Conservation (phyloP, 1,140 invertebrate species). For the Piezodorus guildinii region DNA sequence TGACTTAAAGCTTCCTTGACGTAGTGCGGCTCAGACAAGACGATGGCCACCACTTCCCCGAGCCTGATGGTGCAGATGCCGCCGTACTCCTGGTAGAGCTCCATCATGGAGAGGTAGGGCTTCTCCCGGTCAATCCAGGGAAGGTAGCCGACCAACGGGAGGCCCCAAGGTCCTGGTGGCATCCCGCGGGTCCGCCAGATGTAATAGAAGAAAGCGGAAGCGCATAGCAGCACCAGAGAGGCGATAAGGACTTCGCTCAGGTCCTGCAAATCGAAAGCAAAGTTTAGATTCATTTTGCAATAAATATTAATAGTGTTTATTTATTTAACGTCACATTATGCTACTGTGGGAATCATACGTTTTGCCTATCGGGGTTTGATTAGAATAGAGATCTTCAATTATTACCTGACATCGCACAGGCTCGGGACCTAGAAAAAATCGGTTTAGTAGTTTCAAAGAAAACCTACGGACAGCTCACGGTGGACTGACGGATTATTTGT, state of each 20-base stretch:
- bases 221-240: background rate
- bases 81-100: conserved; percentile 53
- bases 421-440: too few species aligned
- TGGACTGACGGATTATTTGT: too few species aligned
- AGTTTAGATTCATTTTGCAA: too few species aligned
- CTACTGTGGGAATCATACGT: too few species aligned
- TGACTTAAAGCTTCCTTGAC: conserved; percentile 56
- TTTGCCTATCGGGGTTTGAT: too few species aligned
- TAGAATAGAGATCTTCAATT: too few species aligned
- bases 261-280: too few species aligned
- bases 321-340: too few species aligned
- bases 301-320: too few species aligned
- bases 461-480: too few species aligned
- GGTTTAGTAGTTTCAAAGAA: too few species aligned
- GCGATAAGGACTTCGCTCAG: background rate
- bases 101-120: conserved; percentile 56
- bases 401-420: too few species aligned
- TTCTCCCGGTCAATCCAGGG: conserved; percentile 50
- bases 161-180: conserved; percentile 63
- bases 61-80: conserved; percentile 55
- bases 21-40: conserved; percentile 57
- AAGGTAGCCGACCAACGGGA: conserved; percentile 67
- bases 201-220: background rate
- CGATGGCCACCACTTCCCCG: conserved; percentile 58
- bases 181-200: conserved; percentile 28